Conservation (phyloP, 1,140 invertebrate species). For the Phortica variegata region DNA sequence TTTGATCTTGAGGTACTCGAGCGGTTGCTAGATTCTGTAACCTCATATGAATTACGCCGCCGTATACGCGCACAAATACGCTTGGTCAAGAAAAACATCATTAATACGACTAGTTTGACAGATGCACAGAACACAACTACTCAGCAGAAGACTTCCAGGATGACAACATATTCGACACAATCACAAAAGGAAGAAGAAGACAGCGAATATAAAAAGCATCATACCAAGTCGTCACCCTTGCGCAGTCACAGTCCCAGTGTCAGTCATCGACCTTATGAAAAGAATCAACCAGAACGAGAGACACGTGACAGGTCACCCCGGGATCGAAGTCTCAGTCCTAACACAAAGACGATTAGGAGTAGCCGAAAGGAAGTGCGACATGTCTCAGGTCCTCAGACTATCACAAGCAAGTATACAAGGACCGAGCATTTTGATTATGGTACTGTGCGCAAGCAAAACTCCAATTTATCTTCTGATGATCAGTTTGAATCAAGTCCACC, state of each 20-base stretch:
- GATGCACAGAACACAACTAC: constrained; percentile 7
- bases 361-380: constrained; percentile 22
- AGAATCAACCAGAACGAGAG: background rate
- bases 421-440: background rate
- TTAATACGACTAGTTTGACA: constrained; percentile 25
- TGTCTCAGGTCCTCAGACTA: constrained; percentile 1
- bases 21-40: constrained; percentile 71
- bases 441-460: background rate
- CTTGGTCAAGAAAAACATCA: constrained; percentile 62
- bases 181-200: constrained; percentile 4
- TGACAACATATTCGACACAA: constrained; percentile 4
- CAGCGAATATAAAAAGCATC: constrained; percentile 11
- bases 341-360: constrained; percentile 14
- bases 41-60: constrained; percentile 71
- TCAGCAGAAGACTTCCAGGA: constrained; percentile 10
- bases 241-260: constrained; percentile 17
- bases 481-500: constrained; percentile 8
- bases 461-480: background rate
- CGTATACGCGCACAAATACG: constrained; percentile 74
- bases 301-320: background rate
- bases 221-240: constrained; percentile 1
- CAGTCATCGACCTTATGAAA: constrained; percentile 13
- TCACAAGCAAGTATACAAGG: constrained; percentile 5
- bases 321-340: constrained; percentile 23
- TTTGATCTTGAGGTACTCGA: constrained; percentile 69